Base-by-base conservation (phyloP, 2,888 invertebrate species). In the Drosophila yooni region DNA sequence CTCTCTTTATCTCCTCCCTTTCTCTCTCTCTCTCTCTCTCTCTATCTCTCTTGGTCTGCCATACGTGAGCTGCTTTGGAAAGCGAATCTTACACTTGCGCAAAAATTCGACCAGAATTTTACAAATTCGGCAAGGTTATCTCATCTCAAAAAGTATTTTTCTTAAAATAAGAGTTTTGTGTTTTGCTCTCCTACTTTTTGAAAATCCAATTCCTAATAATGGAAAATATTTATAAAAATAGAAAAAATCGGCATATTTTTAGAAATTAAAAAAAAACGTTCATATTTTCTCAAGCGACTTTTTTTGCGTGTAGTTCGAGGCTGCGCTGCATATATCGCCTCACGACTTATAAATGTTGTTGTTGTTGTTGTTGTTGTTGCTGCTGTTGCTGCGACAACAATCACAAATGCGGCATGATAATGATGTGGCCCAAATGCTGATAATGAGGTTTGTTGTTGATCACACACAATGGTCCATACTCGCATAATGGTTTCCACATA, bases 321-420 rank as follows among this genome's bases (percentile, higher is more conserved):
- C 81, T 79, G 81, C 70, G 65, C 67, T 68, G 83, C 69, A 76
- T 63, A 68, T 85, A 81, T 79, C 71, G 74, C 71, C 75, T 70
- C 88, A 85, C 81, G 86, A 88, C 74, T 85, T 87, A 86, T 86
- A 86, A 76, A 71, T 51, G 63, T 70, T 71, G 59, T 57, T 79
- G 46, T 31, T 76, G 21, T 21, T 76, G 21, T 21, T 21, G 61
- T 34, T 74, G 40, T 51, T 63, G 61, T 25, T 68, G 53, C 18
- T 63, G 48, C 25, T 62, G 40, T 21, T 60, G 70, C 62, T 77
- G 85, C 79, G 82, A 84, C 87, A 80, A 82, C 78, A 84, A 84
- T 87, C 84, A 84, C 75, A 82, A 79, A 80, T 80, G 76, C 80
- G 78, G 52, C 84, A 50, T 66, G 78, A 80, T 84, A 80, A 87